phyloP scores from a whole-genome alignment of 2,113 vertebrate genomes.

The Centropristis striata region DNA sequence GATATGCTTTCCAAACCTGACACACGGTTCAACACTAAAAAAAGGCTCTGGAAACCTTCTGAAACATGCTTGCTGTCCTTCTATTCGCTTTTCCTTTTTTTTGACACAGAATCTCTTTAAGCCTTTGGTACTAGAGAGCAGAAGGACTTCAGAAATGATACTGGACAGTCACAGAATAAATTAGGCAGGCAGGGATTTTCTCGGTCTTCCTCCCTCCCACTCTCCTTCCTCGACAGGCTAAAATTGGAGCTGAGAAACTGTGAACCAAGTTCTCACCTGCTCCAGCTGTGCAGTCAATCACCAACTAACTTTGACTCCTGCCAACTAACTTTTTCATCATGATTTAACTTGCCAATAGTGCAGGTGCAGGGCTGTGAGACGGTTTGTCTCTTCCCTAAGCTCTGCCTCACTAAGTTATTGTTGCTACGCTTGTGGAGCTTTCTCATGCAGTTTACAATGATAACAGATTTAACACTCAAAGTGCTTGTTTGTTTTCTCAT shows the following conservation, averaged over 20 bases:
- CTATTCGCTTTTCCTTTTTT: neutral
- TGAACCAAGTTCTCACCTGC: slow-evolving; percentile 61
- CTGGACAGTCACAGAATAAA: slow-evolving; percentile 6
- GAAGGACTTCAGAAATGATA: neutral
- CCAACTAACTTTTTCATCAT: slow-evolving; percentile 26
- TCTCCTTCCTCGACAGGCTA: slow-evolving; percentile 37
- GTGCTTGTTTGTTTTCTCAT: neutral
- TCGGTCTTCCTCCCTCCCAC: neutral
- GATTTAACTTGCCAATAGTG: slow-evolving; percentile 7
- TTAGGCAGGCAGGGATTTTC: slow-evolving; percentile 20
- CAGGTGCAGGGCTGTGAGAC: neutral
- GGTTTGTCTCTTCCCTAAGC: neutral
- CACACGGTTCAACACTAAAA: neutral
- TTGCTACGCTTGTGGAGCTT: neutral
- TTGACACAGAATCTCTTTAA: neutral
- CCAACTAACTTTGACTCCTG: slow-evolving; percentile 10
- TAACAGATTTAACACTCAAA: neutral
- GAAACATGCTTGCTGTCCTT: neutral
- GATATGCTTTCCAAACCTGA: neutral
- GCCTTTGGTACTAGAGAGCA: neutral
- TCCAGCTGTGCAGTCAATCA: slow-evolving; percentile 67
- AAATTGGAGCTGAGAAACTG: slow-evolving; percentile 68
- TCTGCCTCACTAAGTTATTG: neutral
- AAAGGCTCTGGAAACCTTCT: slow-evolving; percentile 3
- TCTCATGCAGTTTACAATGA: neutral